phyloP scores from a whole-genome alignment of 2,113 vertebrate genomes.

The Nycticorax nycticorax region DNA sequence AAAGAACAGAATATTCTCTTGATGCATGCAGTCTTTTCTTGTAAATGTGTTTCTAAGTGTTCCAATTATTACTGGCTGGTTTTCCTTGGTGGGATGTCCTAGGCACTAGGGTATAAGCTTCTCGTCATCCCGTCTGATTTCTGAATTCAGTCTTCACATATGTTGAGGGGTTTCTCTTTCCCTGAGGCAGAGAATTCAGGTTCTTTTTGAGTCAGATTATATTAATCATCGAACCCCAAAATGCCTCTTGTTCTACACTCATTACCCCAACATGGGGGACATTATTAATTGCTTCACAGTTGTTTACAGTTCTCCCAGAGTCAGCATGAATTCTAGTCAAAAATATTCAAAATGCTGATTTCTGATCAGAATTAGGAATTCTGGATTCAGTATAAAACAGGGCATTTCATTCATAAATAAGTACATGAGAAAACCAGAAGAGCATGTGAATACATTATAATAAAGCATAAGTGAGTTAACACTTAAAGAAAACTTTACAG shows the following conservation, averaged over 20 bases:
- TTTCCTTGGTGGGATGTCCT: neutral
- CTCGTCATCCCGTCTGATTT: neutral
- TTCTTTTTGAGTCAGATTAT: neutral
- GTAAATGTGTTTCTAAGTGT: conserved; percentile 20
- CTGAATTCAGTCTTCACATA: conserved; percentile 9
- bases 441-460: neutral
- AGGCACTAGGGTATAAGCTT: neutral
- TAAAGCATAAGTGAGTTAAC: neutral
- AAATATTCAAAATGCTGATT: neutral
- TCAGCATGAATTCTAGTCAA: neutral
- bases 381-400: neutral
- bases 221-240: neutral
- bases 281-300: neutral
- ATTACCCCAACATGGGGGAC: neutral
- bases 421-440: neutral
- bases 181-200: neutral
- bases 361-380: neutral
- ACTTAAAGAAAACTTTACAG: neutral
- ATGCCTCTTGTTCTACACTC: neutral
- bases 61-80: neutral
- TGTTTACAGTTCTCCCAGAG: neutral
- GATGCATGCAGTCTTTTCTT: neutral
- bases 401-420: neutral
- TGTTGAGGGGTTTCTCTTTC: neutral
- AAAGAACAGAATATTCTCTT: conserved; percentile 11